Base-by-base conservation (phyloP, 1,140 invertebrate species). In the Camponotus vicinus region DNA sequence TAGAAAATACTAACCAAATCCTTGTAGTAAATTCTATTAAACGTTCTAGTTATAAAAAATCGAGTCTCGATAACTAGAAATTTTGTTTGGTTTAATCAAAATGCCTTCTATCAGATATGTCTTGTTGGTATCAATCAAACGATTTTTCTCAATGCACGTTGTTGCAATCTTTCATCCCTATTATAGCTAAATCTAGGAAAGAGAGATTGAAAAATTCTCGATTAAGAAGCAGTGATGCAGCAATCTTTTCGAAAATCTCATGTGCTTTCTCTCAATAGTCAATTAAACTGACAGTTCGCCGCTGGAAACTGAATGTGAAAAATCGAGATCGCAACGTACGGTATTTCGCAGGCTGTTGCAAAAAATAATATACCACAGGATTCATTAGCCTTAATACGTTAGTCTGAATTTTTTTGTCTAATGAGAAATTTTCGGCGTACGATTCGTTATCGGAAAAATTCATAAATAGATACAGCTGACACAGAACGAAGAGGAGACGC, bases 361-460 rank as follows among this genome's bases (percentile, higher is more conserved):
- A 27, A 70, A 57, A 70, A 70, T 70, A 21, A 37, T n/a, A 42
- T 27, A 27, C 13, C 15, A 52, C 45, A 42, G 45, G 57, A 80
- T 80, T 80, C 49, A 49, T 80, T 71, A 70, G 0, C 49, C 42
- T 79, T 79, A 80, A 80, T 66, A 27, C 27, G 27, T 27, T 27
- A 27, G 55, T 18, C 40, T 7, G 64, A 5, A 57, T 42, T 57
- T 71, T 71, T 0, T 27, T 27, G 27, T 27, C 27, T 27, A 27
- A 27, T 27, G 57, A 70, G 37, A 13, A 32, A 42, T 15, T 13
- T 2, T 18, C 40, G n/a, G 34, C 45, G 15, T 59, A 9, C 7
- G 11, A 9, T 18, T 49, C n/a, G 55, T 34, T 45, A 4, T 27
- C 21, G n/a, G 5, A 7, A n/a, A 27, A 57, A 52, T 52, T 59